Evolutionary conservation across 2,113 vertebrate species (phyloP).

Genomic region (Lycocorax pyrrhopterus): DNA sequence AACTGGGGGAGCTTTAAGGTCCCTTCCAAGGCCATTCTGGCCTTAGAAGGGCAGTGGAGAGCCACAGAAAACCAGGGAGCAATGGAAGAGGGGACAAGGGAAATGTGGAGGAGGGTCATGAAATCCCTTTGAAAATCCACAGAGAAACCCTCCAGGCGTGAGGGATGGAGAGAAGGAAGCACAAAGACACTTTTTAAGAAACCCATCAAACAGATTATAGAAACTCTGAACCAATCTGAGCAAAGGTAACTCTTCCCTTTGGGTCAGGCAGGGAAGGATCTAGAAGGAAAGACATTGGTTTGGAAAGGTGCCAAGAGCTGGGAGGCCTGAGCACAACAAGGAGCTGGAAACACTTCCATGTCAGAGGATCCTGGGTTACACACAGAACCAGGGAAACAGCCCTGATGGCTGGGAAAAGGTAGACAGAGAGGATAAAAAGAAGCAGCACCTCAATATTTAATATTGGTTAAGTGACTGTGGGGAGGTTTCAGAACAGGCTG

Average conservation of each 20-base stretch:
- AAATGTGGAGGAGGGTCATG: background rate
- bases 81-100: too few relatives aligned
- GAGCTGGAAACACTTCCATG: background rate
- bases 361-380: too few relatives aligned
- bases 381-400: background rate
- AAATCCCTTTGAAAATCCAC: background rate
- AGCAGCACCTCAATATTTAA: background rate
- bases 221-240: background rate
- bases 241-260: background rate
- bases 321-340: background rate
- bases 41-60: background rate
- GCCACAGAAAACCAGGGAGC: background rate
- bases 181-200: background rate
- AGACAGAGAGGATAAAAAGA: background rate
- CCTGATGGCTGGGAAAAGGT: background rate
- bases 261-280: background rate
- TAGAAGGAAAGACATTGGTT: background rate
- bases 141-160: background rate
- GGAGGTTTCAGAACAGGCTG: background rate
- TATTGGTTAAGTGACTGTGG: background rate
- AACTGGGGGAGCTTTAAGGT: background rate
- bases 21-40: background rate
- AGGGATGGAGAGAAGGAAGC: background rate
- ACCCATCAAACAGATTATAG: rapidly evolving
- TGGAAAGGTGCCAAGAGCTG: background rate